Conservation (phyloP, 2,113 vertebrate genomes). For the Brevimyrus niger region DNA sequence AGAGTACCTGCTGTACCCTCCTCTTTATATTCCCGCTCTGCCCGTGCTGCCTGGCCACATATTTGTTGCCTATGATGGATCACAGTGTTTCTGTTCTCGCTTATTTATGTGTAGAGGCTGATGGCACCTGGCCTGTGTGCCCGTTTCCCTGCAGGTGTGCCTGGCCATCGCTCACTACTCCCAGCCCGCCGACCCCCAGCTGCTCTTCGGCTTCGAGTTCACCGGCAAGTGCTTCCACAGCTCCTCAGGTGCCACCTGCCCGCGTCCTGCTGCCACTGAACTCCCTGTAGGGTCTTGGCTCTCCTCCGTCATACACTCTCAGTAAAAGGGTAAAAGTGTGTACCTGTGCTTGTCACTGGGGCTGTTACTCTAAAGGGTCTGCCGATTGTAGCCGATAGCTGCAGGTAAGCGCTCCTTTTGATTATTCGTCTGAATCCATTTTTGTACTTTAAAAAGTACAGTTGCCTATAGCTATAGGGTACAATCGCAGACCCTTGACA, state of each 20-base stretch:
- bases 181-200: constrained; percentile 89
- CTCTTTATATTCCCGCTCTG: neutral
- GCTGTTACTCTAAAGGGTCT: too few relatives aligned
- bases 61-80: neutral
- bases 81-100: neutral
- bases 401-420: too few relatives aligned
- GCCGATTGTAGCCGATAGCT: too few relatives aligned
- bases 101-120: neutral
- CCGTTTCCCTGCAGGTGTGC: constrained; percentile 72
- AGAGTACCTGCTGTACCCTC: neutral
- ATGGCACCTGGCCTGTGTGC: neutral
- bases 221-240: constrained; percentile 79
- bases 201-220: constrained; percentile 97
- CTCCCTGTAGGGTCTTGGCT: neutral
- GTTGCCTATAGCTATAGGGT: too few relatives aligned
- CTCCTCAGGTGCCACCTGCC: constrained; percentile 63
- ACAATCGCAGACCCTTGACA: too few relatives aligned
- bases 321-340: too few relatives aligned
- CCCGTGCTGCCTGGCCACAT: neutral
- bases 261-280: neutral
- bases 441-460: too few relatives aligned
- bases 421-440: too few relatives aligned
- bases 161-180: constrained; percentile 97
- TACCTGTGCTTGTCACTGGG: too few relatives aligned
- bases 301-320: too few relatives aligned